Percentiles rank a stretch among this genome's conserved stretches.
phyloP scores from a whole-genome alignment of 1,140 invertebrate species.

The Aphelinus atriplicis region DNA sequence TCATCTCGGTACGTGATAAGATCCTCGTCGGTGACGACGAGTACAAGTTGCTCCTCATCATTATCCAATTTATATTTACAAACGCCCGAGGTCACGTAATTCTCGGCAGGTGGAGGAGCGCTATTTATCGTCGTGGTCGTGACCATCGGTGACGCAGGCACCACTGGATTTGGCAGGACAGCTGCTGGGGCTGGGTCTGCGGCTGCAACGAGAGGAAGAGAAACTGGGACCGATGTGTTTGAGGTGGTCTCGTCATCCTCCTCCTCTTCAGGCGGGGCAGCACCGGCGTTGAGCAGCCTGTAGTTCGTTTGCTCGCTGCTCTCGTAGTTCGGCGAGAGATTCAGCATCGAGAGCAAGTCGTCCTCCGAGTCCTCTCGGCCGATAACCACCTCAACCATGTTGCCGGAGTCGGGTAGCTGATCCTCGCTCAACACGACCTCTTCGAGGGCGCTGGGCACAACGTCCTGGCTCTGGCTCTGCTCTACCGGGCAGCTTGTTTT shows the following conservation, averaged over 20 bases:
- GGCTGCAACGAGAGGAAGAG: not conserved
- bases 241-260: conserved; percentile 18
- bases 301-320: conserved; percentile 22
- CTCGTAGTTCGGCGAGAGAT: conserved; percentile 35
- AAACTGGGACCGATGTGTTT: not conserved
- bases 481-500: no score
- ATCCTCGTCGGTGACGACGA: conserved; percentile 44
- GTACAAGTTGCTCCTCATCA: conserved; percentile 36
- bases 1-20: conserved; percentile 40
- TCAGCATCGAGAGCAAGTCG: conserved; percentile 30
- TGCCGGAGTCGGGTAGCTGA: conserved; percentile 33
- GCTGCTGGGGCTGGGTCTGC: not conserved
- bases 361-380: conserved; percentile 38
- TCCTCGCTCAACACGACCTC: conserved; percentile 36
- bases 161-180: not conserved
- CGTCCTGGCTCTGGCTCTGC: not conserved
- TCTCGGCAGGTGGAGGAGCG: conserved; percentile 2
- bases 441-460: not conserved
- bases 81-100: conserved; percentile 25
- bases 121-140: not conserved
- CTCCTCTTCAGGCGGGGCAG: conserved; percentile 9
- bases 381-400: conserved; percentile 32
- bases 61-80: conserved; percentile 33
- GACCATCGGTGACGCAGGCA: not conserved
- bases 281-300: not conserved